A percentile compares a stretch with the other conserved stretches of the same genome.
These are phyloP conservation scores for Hypomecis punctinalis DNA, from an alignment of 2,888 invertebrate species.

Conservation along the genomic window DNA sequence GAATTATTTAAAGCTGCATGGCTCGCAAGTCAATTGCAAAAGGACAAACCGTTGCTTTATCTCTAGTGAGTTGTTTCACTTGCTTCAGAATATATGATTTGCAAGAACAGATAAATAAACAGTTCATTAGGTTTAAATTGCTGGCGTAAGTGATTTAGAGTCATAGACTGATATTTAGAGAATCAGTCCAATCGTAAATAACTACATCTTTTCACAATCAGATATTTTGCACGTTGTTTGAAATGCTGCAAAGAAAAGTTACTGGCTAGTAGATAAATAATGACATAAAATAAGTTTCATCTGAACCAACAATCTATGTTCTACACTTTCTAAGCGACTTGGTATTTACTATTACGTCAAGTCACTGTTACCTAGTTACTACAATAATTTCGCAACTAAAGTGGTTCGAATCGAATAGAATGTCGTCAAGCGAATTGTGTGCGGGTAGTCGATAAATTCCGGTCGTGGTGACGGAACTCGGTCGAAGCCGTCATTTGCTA, in stretches of 20 bases:
- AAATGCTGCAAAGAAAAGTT: too few relatives aligned
- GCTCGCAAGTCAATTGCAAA: not conserved
- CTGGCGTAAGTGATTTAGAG: too few relatives aligned
- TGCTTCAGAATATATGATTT: not conserved
- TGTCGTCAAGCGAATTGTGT: constrained; percentile 58
- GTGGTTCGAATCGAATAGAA: constrained; percentile 50
- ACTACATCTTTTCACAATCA: too few relatives aligned
- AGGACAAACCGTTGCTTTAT: not conserved
- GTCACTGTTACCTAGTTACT: constrained; percentile 21
- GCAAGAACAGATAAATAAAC: not conserved
- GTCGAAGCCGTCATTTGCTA: constrained; percentile 60
- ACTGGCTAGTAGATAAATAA: too few relatives aligned
- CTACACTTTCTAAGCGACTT: not conserved
- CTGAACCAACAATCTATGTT: too few relatives aligned
- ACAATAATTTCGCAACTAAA: constrained; percentile 52
- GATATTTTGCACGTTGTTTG: too few relatives aligned
- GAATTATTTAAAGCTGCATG: constrained; percentile 2
- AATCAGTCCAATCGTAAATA: too few relatives aligned
- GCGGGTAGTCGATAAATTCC: constrained; percentile 71
- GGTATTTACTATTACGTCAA: not conserved
- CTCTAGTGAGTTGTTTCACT: not conserved
- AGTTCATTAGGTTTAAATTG: not conserved
- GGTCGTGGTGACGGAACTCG: constrained; percentile 64
- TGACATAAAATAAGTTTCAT: too few relatives aligned
- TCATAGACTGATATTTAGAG: too few relatives aligned